Base-by-base conservation (phyloP, 2,888 invertebrate genomes). In the Andrena dorsata region DNA sequence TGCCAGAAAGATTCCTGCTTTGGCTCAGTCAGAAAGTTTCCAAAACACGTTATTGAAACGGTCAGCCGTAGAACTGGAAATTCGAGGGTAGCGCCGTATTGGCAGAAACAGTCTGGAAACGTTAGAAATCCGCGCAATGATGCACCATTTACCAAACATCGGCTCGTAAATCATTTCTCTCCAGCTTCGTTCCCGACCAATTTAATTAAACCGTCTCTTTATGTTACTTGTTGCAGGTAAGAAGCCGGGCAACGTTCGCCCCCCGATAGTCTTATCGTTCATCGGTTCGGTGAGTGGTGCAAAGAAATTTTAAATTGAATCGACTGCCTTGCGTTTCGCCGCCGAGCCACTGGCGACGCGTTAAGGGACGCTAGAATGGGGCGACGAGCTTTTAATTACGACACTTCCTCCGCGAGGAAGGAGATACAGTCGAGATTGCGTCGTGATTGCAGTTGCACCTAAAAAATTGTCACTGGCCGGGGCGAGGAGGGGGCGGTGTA, bases 181-280 rank as follows among this genome's bases (percentile, higher is more conserved):
- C 66, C 49, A 69, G 26, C 41, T 13, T 35, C 26, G 6, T 30
- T 20, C 28, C 32, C 8, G 20, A 13, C 6, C 76, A 78, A 69
- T 75, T 82, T 79, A 82, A 88, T 83, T 86, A 81, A 88, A 85
- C 80, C 78, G 74, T 77, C 75, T 73, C 53, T 56, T 75, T 82
- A 28, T 65, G 73, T 89, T 90, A 82, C 88, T 81, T 90, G 90
- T 90, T 90, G 79, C 89, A 91, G 86, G 89, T 90, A 89, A 92
- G 90, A 87, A 79, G 41, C 80, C 73, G 68, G 65, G 65, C 63
- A 51, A 65, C 64, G 70, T 79, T 69, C 78, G 56, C 68, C 73
- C 64, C 58, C 32, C 30, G 49, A 49, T 68, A 66, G 51, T 47
- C 80, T 78, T 85, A 87, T 88, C 85, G 70, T 70, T 51, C 86